These are phyloP conservation scores for Sturnira hondurensis DNA, from an alignment of 2,113 vertebrate species.

Conservation along the genomic window DNA sequence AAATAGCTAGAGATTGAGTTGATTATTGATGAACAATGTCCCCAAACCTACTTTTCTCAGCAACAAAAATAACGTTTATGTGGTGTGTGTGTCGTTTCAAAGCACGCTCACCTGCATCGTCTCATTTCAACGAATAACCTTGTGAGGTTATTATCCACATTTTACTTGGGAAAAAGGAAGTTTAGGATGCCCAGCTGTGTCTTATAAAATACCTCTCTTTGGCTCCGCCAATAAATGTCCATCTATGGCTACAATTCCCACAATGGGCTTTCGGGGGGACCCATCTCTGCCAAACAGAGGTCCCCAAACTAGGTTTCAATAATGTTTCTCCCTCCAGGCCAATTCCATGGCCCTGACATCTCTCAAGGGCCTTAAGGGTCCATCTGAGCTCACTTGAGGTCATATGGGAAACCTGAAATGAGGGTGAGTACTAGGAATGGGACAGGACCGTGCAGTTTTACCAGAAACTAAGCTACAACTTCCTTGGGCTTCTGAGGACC, in stretches of 20 bases:
- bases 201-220: not conserved
- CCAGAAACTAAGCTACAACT: not conserved
- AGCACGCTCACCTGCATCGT: conserved; percentile 2
- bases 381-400: not conserved
- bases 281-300: not conserved
- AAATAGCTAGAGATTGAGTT: conserved; percentile 29
- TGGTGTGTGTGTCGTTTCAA: conserved; percentile 10
- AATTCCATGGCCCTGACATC: not conserved
- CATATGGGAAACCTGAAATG: not conserved
- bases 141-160: conserved; percentile 8
- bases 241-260: not conserved
- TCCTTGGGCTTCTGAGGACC: not conserved
- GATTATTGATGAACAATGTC: not conserved
- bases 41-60: not conserved
- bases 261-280: not conserved
- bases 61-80: conserved; percentile 21
- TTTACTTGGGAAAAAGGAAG: not conserved
- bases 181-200: not conserved
- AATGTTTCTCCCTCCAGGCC: not conserved
- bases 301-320: not conserved
- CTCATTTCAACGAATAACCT: conserved; percentile 32
- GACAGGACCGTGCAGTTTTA: not conserved
- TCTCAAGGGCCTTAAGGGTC: not conserved
- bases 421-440: not conserved
- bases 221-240: not conserved